Evolutionary conservation across 2,113 vertebrate genomes (phyloP), one percentile per base, ranked within the genome.

Genomic region (Gambusia holbrooki): DNA sequence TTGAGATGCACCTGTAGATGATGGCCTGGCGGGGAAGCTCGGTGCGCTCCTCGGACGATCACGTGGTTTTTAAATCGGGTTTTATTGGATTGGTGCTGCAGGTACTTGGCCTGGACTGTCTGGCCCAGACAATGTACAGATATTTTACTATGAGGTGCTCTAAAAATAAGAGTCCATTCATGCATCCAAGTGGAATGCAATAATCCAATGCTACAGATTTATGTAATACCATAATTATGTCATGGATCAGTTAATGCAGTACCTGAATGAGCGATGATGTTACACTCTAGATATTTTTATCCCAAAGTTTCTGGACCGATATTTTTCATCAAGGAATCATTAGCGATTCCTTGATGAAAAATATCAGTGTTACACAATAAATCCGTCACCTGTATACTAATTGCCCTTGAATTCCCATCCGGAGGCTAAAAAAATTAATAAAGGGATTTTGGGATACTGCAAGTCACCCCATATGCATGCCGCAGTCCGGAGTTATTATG

Each of bases 401-500:
- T 69, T 83, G 71, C 25, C 77, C 75, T 83, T 79, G 78, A 76
- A 74, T 78, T 54, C 45, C 40, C 14, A 48, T 30, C 51, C 61
- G 37, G 62, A 76, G 74, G 71, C 85, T 13, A 67, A 72, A 54
- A 60, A 60, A n/a, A 62, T 3, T 28, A 81, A 30, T 11, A 19
- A 73, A 10, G 25, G 65, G 72, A 48, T 32, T 80, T 35, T 66
- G 64, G 28, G 80, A 65, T 13, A 58, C 66, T 67, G 48, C 70
- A 69, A 61, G 54, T 80, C 76, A 69, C 54, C 71, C 80, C 75
- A 77, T 79, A 77, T 67, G 73, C 66, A 74, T 89, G 88, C 84
- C 87, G 92, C 92, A 91, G 88, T 92, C 76, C 69, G 35, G 72
- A n/a, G 85, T 82, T 85, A 82, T 73, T 80, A 90, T 87, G 81